A percentile compares a stretch with the other conserved stretches of the same genome.
Conservation (phyloP, 2,888 invertebrate genomes). For the Hetaerina titia region DNA sequence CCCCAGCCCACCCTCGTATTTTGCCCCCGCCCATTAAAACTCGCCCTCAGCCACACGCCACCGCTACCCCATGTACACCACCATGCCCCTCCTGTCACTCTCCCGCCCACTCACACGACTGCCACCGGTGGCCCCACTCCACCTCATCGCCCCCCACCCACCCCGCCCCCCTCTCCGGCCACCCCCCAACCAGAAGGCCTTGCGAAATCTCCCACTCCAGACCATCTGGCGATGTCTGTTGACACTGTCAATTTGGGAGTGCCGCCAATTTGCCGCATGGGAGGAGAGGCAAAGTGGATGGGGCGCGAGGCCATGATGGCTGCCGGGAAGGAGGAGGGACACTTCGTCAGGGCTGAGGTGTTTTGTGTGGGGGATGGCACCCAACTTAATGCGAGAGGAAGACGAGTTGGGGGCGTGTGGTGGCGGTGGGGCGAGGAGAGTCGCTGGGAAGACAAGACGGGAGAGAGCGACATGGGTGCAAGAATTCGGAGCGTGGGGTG, state of each 20-base stretch:
- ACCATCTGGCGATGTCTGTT: slow-evolving; percentile 50
- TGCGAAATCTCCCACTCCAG: slow-evolving; percentile 15
- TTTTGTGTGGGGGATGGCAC: not conserved
- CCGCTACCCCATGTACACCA: not conserved
- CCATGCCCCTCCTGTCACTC: not conserved
- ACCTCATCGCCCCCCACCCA: not conserved
- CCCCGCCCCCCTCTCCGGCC: not conserved
- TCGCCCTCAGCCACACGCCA: not conserved
- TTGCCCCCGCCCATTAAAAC: not conserved
- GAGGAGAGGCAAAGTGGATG: slow-evolving; percentile 45
- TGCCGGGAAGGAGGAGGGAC: not conserved
- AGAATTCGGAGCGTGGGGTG: no score
- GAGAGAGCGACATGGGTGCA: not conserved
- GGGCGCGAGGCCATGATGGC: not conserved
- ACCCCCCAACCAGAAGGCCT: not conserved
- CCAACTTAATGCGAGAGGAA: not conserved
- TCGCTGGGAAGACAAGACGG: not conserved
- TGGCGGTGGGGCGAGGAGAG: not conserved
- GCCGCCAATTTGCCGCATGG: slow-evolving; percentile 54
- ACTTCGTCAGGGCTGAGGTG: not conserved
- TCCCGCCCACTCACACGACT: not conserved
- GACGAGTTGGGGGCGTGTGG: not conserved
- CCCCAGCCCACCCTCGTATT: not conserved
- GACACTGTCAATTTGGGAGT: slow-evolving; percentile 52
- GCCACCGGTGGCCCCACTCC: not conserved